phyloP scores from a whole-genome alignment of 2,113 vertebrate species.

The Gopherus evgoodei region DNA sequence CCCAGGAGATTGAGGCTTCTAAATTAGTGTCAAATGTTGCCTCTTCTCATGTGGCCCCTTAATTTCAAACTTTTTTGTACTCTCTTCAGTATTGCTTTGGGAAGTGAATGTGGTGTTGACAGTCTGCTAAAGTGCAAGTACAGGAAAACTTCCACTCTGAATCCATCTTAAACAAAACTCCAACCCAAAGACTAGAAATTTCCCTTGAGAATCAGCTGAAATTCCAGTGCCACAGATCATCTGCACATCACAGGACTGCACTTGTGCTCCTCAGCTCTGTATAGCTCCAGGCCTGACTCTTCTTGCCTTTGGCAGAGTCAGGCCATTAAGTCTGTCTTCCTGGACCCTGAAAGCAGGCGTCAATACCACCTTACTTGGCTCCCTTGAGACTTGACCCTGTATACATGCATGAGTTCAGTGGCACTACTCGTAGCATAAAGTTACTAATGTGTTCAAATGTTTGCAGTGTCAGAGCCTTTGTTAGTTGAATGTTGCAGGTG shows the following conservation, averaged over 20 bases:
- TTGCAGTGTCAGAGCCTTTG: background rate
- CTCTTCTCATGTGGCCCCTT: background rate
- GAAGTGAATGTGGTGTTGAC: background rate
- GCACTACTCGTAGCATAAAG: rapidly evolving
- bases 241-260: background rate
- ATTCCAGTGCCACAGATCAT: background rate
- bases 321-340: too few relatives aligned
- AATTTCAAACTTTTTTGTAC: background rate
- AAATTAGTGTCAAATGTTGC: background rate
- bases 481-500: rapidly evolving
- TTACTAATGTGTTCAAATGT: rapidly evolving
- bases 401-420: background rate
- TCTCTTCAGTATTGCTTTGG: background rate
- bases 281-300: background rate
- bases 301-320: rapidly evolving
- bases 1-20: background rate
- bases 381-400: background rate
- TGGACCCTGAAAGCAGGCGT: background rate
- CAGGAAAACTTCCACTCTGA: background rate
- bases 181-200: background rate
- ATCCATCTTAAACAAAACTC: background rate
- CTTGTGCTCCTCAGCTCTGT: background rate
- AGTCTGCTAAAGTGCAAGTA: background rate
- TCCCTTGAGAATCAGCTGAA: background rate
- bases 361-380: background rate